Evolutionary conservation across 1,140 invertebrate species (phyloP).

Genomic region (Pseudobourletiella spinata): DNA sequence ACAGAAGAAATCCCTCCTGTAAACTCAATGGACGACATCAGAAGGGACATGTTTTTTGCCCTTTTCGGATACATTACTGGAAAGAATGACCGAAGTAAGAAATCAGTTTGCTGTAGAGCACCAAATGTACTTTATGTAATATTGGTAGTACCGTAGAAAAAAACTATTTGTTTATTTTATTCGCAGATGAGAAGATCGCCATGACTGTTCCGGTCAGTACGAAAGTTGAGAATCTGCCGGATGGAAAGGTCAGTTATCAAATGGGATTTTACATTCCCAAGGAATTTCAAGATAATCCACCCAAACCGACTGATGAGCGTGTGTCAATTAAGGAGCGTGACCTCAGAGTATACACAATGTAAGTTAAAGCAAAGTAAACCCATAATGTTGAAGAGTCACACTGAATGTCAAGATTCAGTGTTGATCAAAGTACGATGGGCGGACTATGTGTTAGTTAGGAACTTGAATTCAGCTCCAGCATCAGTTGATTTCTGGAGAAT

Average conservation of each 20-base stretch:
- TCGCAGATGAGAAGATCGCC: too few relatives aligned
- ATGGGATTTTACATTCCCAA: slow-evolving; percentile 7
- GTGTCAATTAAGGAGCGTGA: neutral
- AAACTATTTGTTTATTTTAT: too few relatives aligned
- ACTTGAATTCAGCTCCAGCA: too few relatives aligned
- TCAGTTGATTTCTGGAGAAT: neutral
- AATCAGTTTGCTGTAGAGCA: too few relatives aligned
- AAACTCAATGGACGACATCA: too few relatives aligned
- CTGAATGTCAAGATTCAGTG: neutral
- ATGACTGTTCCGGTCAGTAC: slow-evolving; percentile 2
- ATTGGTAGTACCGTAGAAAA: too few relatives aligned
- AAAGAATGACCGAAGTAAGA: neutral
- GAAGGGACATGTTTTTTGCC: neutral
- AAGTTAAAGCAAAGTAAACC: neutral
- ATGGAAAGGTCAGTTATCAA: neutral
- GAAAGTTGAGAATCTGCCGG: neutral
- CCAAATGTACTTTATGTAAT: too few relatives aligned
- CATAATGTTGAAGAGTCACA: neutral
- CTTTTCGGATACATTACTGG: neutral
- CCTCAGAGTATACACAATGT: neutral
- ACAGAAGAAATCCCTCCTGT: too few relatives aligned
- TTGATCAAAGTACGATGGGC: neutral
- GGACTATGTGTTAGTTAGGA: too few relatives aligned
- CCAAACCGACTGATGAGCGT: neutral
- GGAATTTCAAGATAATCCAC: neutral